A percentile compares a stretch with the other conserved stretches of the same genome.
Conservation (phyloP, 2,113 vertebrate species). For the Myotis davidii region DNA sequence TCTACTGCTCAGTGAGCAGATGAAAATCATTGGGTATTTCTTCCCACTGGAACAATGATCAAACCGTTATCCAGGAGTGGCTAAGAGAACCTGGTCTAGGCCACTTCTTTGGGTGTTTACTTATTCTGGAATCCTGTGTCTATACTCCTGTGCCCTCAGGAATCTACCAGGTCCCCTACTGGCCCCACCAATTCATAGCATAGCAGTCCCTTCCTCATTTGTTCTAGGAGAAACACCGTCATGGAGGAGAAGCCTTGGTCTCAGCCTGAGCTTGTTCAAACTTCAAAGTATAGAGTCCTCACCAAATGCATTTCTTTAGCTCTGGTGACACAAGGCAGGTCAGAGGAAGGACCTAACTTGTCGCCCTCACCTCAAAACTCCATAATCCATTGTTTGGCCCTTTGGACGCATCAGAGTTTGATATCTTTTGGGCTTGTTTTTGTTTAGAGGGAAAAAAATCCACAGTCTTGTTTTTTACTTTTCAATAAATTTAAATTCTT, state of each 20-base stretch:
- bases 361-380: background rate
- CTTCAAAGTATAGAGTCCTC: background rate
- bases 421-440: no score
- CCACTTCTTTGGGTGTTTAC: background rate
- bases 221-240: background rate
- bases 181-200: background rate
- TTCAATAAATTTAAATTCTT: slow-evolving; percentile 86
- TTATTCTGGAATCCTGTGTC: background rate
- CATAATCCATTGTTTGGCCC: background rate
- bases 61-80: background rate
- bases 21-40: background rate
- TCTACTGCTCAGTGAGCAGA: background rate
- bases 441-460: background rate
- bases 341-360: background rate
- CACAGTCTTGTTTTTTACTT: slow-evolving; percentile 78
- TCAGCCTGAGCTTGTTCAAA: background rate
- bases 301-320: background rate
- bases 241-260: background rate
- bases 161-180: background rate
- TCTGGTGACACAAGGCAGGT: background rate
- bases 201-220: background rate
- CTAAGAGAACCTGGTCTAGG: background rate
- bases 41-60: background rate
- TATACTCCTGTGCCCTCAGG: background rate
- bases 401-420: background rate